Percentiles rank a stretch among this genome's conserved stretches.
Conservation (phyloP, 2,888 invertebrate genomes). For the Augochlorella aurata region DNA sequence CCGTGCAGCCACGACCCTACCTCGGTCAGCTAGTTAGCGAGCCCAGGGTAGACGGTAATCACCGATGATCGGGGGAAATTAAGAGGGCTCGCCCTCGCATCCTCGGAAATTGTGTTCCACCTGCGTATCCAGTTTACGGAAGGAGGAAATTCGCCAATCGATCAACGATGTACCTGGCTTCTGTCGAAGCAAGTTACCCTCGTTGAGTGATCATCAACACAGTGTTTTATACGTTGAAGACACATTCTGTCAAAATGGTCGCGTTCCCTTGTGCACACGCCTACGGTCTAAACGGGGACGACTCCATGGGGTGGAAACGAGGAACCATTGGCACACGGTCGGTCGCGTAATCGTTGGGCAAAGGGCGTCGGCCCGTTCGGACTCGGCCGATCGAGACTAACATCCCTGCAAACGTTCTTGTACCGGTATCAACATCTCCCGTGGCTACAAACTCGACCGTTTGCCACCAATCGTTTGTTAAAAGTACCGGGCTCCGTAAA, state of each 20-base stretch:
- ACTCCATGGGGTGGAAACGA: slow-evolving; percentile 39
- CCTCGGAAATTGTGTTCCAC: slow-evolving; percentile 45
- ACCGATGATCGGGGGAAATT: slow-evolving; percentile 39
- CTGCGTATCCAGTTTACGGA: slow-evolving; percentile 39
- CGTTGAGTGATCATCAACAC: not conserved
- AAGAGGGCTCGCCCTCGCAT: not conserved
- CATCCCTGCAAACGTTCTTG: slow-evolving; percentile 28
- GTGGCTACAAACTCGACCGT: not conserved
- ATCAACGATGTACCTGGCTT: slow-evolving; percentile 44
- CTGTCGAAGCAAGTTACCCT: slow-evolving; percentile 1
- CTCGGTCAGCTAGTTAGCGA: too few species aligned
- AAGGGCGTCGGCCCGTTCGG: slow-evolving; percentile 61
- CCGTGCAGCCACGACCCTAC: too few species aligned
- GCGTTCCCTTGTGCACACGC: slow-evolving; percentile 34
- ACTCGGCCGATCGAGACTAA: slow-evolving; percentile 23
- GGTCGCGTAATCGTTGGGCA: slow-evolving; percentile 56
- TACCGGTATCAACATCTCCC: slow-evolving; percentile 9
- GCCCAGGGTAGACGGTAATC: not conserved
- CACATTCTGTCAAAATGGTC: not conserved
- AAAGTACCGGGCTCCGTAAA: not conserved
- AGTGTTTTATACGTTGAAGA: not conserved
- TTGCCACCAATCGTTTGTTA: not conserved
- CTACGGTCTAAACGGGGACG: slow-evolving; percentile 35
- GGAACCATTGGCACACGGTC: slow-evolving; percentile 51
- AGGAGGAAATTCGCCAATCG: slow-evolving; percentile 64